phyloP scores from a whole-genome alignment of 2,113 vertebrate species.

The Alectura lathami region DNA sequence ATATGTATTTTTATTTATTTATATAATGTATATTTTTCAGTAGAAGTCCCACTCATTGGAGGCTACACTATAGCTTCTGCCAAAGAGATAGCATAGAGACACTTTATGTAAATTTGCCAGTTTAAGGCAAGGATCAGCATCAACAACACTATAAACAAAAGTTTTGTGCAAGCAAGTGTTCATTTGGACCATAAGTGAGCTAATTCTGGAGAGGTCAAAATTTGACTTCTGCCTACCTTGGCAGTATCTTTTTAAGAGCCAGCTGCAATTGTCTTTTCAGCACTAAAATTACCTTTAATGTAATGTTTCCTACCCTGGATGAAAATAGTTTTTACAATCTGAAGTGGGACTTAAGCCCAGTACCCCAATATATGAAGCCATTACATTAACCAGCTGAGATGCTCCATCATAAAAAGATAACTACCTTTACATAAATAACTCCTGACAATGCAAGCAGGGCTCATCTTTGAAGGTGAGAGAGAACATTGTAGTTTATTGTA shows the following conservation, averaged over 20 bases:
- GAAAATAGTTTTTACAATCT: conserved; percentile 62
- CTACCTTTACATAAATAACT: conserved; percentile 66
- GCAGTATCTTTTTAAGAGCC: conserved; percentile 38
- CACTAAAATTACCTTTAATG: conserved; percentile 61
- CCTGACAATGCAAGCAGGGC: conserved; percentile 28
- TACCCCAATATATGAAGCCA: conserved; percentile 46
- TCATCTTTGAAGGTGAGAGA: conserved; percentile 42
- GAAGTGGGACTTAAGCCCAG: conserved; percentile 56
- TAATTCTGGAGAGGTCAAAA: not conserved
- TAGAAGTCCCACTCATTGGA: not conserved
- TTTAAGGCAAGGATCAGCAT: not conserved
- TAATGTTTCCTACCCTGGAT: conserved; percentile 43
- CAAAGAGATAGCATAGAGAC: not conserved
- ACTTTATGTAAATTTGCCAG: not conserved
- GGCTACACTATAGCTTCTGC: not conserved
- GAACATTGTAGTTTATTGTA: conserved; percentile 34
- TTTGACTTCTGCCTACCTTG: conserved; percentile 1
- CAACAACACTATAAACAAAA: not conserved
- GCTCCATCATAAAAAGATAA: conserved; percentile 53
- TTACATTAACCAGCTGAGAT: conserved; percentile 66
- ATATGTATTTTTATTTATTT: too few species aligned
- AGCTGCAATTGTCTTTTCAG: conserved; percentile 14
- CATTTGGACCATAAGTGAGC: not conserved
- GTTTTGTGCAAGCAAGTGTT: not conserved
- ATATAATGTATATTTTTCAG: not conserved